Evolutionary conservation across 2,888 invertebrate genomes (phyloP), one percentile per base, ranked within the genome.

Genomic region (Hydraecia micacea): DNA sequence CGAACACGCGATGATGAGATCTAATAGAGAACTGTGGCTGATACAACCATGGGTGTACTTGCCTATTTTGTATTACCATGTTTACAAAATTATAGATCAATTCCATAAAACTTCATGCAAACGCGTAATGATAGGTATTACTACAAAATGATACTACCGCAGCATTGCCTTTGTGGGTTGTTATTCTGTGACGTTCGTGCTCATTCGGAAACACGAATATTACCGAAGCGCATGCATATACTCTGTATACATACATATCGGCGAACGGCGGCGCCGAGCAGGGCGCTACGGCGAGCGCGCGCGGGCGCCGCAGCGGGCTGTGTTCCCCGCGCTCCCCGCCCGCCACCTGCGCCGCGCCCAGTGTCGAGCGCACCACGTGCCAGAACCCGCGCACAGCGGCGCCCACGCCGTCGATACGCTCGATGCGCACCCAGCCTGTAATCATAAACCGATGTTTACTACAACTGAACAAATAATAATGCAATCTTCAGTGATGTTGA

Each of bases 361-460:
- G 89, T 21, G 93, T 93, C n/a, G 93, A 91, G 7, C 95, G 94
- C 62, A 90, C 88, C 82, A 96, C 91, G 87, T 95, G 95, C 96
- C 96, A 96, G 91, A 93, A 96, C 28, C 92, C 93, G 2, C 94
- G 93, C 68, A 90, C 89, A 0, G 92, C 91, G 0, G 92, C 93
- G 0, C 93, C 93, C 42, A 91, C 93, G 0, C 93, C 94, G 79
- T 94, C 93, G 2, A 94, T 93, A n/a, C 96, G 94, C 88, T 96
- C 95, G 65, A 96, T 95, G 39, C 96, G 95, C 69, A 96, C 96
- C 96, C 96, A 96, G 0, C 95, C 96, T 96, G 75, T 11, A 69
- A 68, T 15, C 49, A 72, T 58, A 52, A 70, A n/a, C 21, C 6
- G n/a, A 55, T 74, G 13, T 39, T 73, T 42, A 55, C 11, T 74